Conservation (phyloP, 2,113 vertebrate species). For the Gadus chalcogrammus region DNA sequence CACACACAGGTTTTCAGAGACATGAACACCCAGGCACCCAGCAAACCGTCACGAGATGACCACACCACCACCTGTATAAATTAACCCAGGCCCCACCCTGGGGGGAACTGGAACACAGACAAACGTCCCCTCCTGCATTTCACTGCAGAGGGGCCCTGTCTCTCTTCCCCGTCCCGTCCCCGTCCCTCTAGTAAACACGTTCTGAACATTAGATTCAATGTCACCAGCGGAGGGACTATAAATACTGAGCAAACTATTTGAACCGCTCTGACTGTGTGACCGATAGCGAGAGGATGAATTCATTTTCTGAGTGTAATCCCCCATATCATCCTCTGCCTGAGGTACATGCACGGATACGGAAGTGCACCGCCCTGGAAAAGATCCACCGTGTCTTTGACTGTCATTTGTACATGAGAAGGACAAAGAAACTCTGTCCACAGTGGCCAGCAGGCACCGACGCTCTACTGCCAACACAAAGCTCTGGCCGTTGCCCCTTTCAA, state of each 20-base stretch:
- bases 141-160: slow-evolving; percentile 8
- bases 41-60: not conserved
- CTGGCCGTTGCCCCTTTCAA: too few species aligned
- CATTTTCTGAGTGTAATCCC: slow-evolving; percentile 1
- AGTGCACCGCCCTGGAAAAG: not conserved
- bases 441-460: too few species aligned
- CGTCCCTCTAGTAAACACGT: slow-evolving; percentile 15
- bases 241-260: not conserved
- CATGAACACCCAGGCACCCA: too few species aligned
- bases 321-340: not conserved
- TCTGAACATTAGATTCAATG: not conserved
- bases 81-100: not conserved
- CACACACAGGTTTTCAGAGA: too few species aligned
- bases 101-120: not conserved
- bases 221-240: not conserved
- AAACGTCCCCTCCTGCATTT: slow-evolving; percentile 8
- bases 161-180: not conserved
- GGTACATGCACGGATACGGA: not conserved
- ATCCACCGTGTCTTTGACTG: not conserved
- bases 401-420: not conserved
- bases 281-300: slow-evolving; percentile 8
- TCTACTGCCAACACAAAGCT: too few species aligned
- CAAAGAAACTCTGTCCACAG: not conserved
- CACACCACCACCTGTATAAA: slow-evolving; percentile 17
- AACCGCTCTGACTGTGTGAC: not conserved